Conservation (phyloP, 1,140 invertebrate genomes). For the Nymphalis io region DNA sequence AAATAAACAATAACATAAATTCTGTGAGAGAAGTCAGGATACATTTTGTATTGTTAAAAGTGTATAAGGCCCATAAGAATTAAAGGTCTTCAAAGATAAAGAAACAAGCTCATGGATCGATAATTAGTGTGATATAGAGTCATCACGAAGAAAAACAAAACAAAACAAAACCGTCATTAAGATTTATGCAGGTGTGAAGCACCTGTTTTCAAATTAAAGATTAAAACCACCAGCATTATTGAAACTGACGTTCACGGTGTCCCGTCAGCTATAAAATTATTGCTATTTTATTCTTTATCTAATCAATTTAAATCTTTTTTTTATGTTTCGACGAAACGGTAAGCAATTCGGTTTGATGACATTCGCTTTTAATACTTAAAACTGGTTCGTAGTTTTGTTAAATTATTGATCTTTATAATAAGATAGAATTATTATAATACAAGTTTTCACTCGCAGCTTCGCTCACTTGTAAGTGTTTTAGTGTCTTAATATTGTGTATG, state of each 20-base stretch:
- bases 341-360: constrained; percentile 25
- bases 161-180: constrained; percentile 42
- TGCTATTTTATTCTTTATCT: constrained; percentile 30
- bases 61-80: constrained; percentile 35
- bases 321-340: constrained; percentile 17
- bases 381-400: not conserved
- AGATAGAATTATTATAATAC: no score
- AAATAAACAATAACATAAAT: no score
- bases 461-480: no score
- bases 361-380: constrained; percentile 13
- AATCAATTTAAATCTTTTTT: constrained; percentile 32
- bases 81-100: constrained; percentile 38
- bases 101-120: constrained; percentile 42
- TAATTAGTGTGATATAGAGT: constrained; percentile 48
- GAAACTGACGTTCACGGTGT: constrained; percentile 18
- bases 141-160: constrained; percentile 33
- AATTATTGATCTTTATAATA: not conserved
- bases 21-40: not conserved
- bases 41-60: not conserved
- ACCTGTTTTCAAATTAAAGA: constrained; percentile 44
- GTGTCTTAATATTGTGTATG: no score
- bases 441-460: no score
- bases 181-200: constrained; percentile 52
- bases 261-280: constrained; percentile 30
- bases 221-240: constrained; percentile 25